Conservation (phyloP, 1,140 invertebrate genomes). For the Anagrus nilaparvatae region DNA sequence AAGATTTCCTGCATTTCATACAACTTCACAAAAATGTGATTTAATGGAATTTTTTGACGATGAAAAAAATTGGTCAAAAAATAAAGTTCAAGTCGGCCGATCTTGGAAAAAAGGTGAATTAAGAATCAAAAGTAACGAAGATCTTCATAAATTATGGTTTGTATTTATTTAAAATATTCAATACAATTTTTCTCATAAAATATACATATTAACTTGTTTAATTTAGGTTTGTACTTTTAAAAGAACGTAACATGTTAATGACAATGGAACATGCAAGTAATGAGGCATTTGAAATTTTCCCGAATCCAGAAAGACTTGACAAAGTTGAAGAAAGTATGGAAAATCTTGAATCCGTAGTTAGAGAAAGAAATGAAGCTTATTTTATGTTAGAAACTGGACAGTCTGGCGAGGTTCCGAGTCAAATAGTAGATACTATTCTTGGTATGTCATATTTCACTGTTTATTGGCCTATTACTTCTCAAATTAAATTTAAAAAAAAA, state of each 20-base stretch:
- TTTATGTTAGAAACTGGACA: conserved; percentile 83
- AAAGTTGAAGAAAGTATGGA: conserved; percentile 95
- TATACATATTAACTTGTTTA: neutral
- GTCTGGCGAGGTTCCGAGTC: conserved; percentile 62
- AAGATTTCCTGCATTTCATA: conserved; percentile 29
- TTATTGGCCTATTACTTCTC: conserved; percentile 4
- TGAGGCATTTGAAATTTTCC: conserved; percentile 61
- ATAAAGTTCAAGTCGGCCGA: conserved; percentile 72
- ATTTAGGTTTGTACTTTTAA: conserved; percentile 77
- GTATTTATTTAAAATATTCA: neutral
- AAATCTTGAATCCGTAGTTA: conserved; percentile 83
- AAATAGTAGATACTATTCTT: conserved; percentile 47
- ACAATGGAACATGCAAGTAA: conserved; percentile 89
- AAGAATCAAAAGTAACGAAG: conserved; percentile 87
- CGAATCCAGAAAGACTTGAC: conserved; percentile 90
- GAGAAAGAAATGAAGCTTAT: conserved; percentile 88
- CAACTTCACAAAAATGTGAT: conserved; percentile 35
- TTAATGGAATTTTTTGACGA: conserved; percentile 92
- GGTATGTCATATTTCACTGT: conserved; percentile 35
- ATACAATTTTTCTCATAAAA: neutral
- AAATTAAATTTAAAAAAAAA: too few species aligned
- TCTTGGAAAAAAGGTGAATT: conserved; percentile 87
- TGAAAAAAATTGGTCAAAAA: conserved; percentile 73
- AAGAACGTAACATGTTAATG: conserved; percentile 93
- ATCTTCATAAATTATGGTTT: conserved; percentile 96